Percentiles rank a stretch among this genome's conserved stretches.
phyloP scores from a whole-genome alignment of 2,113 vertebrate genomes.

The Tupaia chinensis region DNA sequence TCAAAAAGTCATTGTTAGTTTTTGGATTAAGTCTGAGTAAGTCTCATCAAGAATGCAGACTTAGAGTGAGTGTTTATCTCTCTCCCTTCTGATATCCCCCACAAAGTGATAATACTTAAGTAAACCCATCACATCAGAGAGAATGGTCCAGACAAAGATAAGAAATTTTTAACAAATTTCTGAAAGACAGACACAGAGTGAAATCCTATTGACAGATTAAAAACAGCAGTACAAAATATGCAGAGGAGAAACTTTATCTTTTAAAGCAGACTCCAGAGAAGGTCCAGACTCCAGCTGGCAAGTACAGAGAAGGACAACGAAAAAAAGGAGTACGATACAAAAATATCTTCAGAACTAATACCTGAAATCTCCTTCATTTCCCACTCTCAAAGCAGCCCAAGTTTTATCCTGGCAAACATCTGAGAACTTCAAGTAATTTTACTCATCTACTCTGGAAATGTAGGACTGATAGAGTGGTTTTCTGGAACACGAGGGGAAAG shows the following conservation, averaged over 20 bases:
- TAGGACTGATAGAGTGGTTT: neutral
- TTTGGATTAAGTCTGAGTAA: neutral
- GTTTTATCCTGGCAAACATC: neutral
- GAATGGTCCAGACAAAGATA: neutral
- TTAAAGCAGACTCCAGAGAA: neutral
- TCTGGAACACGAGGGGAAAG: neutral
- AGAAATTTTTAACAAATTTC: neutral
- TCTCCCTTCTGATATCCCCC: neutral
- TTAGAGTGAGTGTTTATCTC: neutral
- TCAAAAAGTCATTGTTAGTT: slow-evolving; percentile 48
- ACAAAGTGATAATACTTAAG: neutral
- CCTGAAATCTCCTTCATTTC: neutral
- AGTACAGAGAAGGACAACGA: neutral
- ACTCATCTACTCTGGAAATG: neutral
- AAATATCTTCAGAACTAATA: neutral
- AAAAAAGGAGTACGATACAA: neutral
- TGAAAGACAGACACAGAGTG: neutral
- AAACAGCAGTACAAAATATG: neutral
- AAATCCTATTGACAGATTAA: neutral
- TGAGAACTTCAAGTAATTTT: neutral
- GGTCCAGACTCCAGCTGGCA: neutral
- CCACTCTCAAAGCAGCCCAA: neutral
- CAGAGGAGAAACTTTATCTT: neutral
- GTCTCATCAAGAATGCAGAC: slow-evolving; percentile 21
- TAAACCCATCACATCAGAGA: slow-evolving; percentile 4